Percentiles rank a stretch among this genome's conserved stretches.
These are phyloP conservation scores for Vulpes vulpes DNA, from an alignment of 2,113 vertebrate genomes.

Conservation along the genomic window DNA sequence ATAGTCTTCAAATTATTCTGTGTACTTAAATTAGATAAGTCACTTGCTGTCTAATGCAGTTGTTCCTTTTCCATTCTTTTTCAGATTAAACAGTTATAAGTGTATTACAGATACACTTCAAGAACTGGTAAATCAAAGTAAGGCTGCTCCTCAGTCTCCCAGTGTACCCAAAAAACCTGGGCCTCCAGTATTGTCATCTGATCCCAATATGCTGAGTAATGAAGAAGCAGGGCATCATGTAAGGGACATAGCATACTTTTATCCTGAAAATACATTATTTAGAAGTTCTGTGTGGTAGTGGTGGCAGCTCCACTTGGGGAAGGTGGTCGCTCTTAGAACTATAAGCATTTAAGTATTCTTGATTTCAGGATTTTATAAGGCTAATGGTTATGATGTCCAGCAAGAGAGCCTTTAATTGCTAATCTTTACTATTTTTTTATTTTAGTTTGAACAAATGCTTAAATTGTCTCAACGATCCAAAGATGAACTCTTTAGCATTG, in stretches of 20 bases:
- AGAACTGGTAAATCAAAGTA: constrained; percentile 98
- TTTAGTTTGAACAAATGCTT: constrained; percentile 97
- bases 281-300: not conserved
- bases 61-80: constrained; percentile 41
- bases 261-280: not conserved
- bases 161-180: constrained; percentile 99
- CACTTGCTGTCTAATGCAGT: not conserved
- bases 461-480: constrained; percentile 95
- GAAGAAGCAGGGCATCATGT: constrained; percentile 98
- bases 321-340: not conserved
- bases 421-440: constrained; percentile 57
- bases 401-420: not conserved
- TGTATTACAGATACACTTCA: constrained; percentile 99
- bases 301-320: not conserved
- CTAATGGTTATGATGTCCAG: not conserved
- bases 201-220: constrained; percentile 99
- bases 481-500: constrained; percentile 98
- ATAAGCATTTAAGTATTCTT: not conserved
- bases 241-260: constrained; percentile 80
- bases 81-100: constrained; percentile 96
- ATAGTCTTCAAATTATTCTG: not conserved
- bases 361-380: not conserved
- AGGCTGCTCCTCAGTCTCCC: constrained; percentile 98
- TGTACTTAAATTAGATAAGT: constrained; percentile 41
- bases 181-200: constrained; percentile 96